Percentiles rank a stretch among this genome's conserved stretches.
phyloP scores from a whole-genome alignment of 2,888 invertebrate species.

The Rhimphoctona megacephalus region DNA sequence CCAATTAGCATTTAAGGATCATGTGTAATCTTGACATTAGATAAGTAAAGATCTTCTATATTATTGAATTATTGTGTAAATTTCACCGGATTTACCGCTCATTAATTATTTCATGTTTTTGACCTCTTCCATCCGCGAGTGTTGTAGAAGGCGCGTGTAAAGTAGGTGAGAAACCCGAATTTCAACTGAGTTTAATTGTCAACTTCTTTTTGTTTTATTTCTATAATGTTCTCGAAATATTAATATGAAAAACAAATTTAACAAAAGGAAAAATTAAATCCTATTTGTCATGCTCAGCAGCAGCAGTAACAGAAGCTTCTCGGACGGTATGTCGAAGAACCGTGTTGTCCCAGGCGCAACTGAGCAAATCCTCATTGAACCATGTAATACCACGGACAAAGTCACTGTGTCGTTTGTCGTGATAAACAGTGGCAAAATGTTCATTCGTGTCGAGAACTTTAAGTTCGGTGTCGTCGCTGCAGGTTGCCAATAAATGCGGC shows the following conservation, averaged over 20 bases:
- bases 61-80: conserved; percentile 51
- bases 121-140: too few species aligned
- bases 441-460: conserved; percentile 84
- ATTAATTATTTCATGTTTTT: background rate
- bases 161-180: too few species aligned
- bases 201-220: background rate
- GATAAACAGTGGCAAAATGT: conserved; percentile 82
- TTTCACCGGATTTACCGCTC: background rate
- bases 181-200: too few species aligned
- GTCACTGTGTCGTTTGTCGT: conserved; percentile 85
- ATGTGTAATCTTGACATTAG: conserved; percentile 67
- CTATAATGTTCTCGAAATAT: background rate
- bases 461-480: conserved; percentile 85
- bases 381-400: conserved; percentile 87
- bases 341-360: conserved; percentile 87
- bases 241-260: background rate
- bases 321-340: conserved; percentile 82
- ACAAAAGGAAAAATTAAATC: background rate
- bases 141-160: too few species aligned
- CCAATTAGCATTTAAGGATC: conserved; percentile 66
- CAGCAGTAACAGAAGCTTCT: background rate
- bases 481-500: conserved; percentile 84
- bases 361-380: conserved; percentile 85
- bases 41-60: conserved; percentile 68
- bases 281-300: background rate